Conservation (phyloP, 2,113 vertebrate genomes). For the Spermophilus dauricus region DNA sequence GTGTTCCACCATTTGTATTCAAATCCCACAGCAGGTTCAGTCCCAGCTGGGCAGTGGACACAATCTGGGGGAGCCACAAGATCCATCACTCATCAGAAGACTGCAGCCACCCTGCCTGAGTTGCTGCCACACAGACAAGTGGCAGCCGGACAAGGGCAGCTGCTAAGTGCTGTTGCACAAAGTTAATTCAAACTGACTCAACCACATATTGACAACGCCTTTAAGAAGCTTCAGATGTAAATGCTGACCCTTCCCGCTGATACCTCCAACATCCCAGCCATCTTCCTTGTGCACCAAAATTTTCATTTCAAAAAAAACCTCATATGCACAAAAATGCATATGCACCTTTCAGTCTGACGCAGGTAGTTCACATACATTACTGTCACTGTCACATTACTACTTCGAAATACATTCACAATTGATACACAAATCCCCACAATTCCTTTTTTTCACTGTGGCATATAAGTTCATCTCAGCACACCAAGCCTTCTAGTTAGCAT, state of each 20-base stretch:
- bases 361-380: not conserved
- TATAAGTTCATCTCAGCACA: not conserved
- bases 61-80: slow-evolving; percentile 89
- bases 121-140: not conserved
- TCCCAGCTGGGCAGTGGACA: slow-evolving; percentile 92
- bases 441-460: not conserved
- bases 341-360: not conserved
- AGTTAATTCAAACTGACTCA: not conserved
- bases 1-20: slow-evolving; percentile 99
- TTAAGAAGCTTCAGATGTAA: not conserved
- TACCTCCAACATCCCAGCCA: not conserved
- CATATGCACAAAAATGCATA: not conserved
- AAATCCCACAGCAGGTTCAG: slow-evolving; percentile 92
- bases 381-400: not conserved
- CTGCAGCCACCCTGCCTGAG: not conserved
- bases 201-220: not conserved
- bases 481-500: not conserved
- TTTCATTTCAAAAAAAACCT: not conserved
- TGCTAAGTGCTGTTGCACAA: fast-evolving
- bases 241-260: not conserved
- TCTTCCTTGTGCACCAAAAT: not conserved
- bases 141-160: not conserved
- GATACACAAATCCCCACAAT: not conserved
- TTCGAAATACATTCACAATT: not conserved
- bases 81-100: not conserved